Evolutionary conservation across 2,888 invertebrate species (phyloP), one percentile per base, ranked within the genome.

Genomic region (Adelphocoris suturalis): DNA sequence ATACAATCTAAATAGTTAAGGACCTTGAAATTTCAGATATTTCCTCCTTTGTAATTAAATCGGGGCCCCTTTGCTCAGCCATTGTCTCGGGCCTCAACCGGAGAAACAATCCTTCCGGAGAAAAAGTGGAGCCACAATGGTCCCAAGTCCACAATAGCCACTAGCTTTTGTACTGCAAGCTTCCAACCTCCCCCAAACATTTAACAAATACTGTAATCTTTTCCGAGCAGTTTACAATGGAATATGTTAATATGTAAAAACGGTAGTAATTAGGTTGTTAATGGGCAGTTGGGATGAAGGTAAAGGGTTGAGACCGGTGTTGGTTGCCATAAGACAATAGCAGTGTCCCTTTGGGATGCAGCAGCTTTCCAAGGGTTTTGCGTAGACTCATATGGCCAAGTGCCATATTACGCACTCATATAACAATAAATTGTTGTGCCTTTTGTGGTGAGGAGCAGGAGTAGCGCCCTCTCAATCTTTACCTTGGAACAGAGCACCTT

Each of bases 1-100:
- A 91, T 82, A 91, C 90, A 91, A 23, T 27, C 81, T 90, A 57
- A 86, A 91, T 91, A 91, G 85, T 91, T 90, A 91, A 91, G 46
- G 76, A 52, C 76, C 90, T 78, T 78, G 86, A 90, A 90, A 90
- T 90, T 90, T 84, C 90, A 84, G 90, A 90, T 90, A 90, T 90
- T 90, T 90, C 89, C 90, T 78, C 89, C 89, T 90, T 89, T 90
- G 90, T 89, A 90, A 90, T 90, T 90, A 90, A 87, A 86, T 86
- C 46, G 85, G 86, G 27, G 46, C 46, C 57, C 57, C 47, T 52
- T 84, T 47, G 76, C 76, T 61, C 55, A n/a, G 84, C 78, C 86
- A 61, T 90, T 90, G 86, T 88, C 89, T 90, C 27, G 75, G 84
- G 28, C 37, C 47, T 57, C 61, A 37, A 19, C 57, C 80, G 89